Evolutionary conservation across 2,113 vertebrate genomes (phyloP).

Genomic region (Chunga burmeisteri): DNA sequence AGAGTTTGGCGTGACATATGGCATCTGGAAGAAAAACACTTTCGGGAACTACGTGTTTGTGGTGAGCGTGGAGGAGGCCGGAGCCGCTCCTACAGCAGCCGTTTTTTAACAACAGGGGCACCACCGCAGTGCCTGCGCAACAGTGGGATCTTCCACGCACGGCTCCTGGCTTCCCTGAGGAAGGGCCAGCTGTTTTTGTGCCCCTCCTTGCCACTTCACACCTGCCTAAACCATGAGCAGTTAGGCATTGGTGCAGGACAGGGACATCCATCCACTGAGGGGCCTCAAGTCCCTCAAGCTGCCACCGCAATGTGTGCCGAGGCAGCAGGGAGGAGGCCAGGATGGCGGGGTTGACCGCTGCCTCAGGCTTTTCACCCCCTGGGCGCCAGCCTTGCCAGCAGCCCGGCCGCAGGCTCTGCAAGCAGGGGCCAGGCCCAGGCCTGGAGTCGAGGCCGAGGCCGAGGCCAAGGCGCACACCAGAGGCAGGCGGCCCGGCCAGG

Average conservation of each 20-base stretch:
- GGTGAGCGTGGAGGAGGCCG: background rate
- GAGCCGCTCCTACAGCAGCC: rapidly evolving
- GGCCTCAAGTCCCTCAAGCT: background rate
- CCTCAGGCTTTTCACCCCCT: too few relatives aligned
- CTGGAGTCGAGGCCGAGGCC: too few relatives aligned
- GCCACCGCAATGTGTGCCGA: rapidly evolving
- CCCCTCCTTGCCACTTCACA: background rate
- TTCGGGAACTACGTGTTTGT: rapidly evolving
- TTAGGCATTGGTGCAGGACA: rapidly evolving
- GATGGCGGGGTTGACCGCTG: too few relatives aligned
- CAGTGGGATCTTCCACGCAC: rapidly evolving
- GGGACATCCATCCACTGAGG: too few relatives aligned
- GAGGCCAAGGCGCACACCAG: background rate
- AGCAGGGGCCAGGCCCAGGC: too few relatives aligned
- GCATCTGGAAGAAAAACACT: background rate
- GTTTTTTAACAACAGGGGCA: background rate
- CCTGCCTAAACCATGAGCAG: background rate
- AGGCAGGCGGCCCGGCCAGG: background rate
- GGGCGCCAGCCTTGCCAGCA: background rate
- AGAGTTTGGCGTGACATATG: background rate
- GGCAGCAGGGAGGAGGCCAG: too few relatives aligned
- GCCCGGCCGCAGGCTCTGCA: background rate
- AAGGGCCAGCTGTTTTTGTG: too few relatives aligned
- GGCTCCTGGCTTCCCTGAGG: background rate
- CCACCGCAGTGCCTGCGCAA: rapidly evolving